phyloP scores from a whole-genome alignment of 2,888 invertebrate genomes.

The Loripinus fragilis region DNA sequence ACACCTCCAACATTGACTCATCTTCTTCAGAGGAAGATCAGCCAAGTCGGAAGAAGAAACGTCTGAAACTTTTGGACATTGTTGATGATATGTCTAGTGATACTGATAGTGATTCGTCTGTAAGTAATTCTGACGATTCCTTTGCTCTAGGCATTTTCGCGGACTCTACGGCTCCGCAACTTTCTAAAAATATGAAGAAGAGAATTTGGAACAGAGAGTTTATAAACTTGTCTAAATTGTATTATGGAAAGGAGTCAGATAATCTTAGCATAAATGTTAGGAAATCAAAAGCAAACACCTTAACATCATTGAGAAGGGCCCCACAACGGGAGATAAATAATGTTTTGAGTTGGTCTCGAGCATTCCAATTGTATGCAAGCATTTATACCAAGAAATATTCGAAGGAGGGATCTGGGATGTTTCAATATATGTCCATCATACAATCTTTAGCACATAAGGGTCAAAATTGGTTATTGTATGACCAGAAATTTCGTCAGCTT shows the following conservation, averaged over 20 bases:
- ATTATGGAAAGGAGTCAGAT: background rate
- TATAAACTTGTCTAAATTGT: constrained; percentile 9
- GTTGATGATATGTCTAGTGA: background rate
- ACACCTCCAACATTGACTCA: background rate
- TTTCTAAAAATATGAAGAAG: background rate
- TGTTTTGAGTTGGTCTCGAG: constrained; percentile 25
- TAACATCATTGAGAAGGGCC: constrained; percentile 10
- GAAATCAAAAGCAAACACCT: background rate
- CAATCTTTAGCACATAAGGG: constrained; percentile 18
- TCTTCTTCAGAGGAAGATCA: background rate
- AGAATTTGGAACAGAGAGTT: constrained; percentile 24
- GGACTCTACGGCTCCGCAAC: background rate
- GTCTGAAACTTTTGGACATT: background rate
- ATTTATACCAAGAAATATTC: constrained; percentile 19
- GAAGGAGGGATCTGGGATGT: constrained; percentile 11
- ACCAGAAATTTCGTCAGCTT: constrained; percentile 27
- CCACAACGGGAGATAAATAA: constrained; percentile 7
- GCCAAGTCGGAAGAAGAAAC: background rate
- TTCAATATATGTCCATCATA: constrained; percentile 27
- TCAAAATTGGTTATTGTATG: constrained; percentile 20
- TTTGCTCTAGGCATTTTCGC: constrained; percentile 19
- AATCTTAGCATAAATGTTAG: constrained; percentile 11
- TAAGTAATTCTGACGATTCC: background rate
- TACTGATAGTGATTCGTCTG: background rate
- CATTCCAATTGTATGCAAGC: constrained; percentile 24